Evolutionary conservation across 2,888 invertebrate genomes (phyloP).

Genomic region (Ennomos quercinarius): DNA sequence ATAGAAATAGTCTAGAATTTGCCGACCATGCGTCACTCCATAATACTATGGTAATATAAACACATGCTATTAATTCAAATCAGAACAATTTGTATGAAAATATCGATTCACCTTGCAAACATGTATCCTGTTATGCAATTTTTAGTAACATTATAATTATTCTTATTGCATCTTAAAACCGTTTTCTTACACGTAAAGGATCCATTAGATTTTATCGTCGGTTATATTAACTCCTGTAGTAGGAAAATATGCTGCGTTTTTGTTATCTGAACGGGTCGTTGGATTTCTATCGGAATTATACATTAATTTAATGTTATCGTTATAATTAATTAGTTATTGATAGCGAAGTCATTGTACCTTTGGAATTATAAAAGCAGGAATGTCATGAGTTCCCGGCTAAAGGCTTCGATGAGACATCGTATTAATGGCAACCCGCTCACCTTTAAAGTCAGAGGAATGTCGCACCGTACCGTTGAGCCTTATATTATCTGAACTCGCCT

Average conservation of each 20-base stretch:
- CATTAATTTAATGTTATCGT: conserved; percentile 10
- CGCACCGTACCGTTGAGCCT: conserved; percentile 39
- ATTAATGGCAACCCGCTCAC: conserved; percentile 49
- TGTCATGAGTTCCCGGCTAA: conserved; percentile 32
- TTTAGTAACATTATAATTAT: conserved; percentile 13
- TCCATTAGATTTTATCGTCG: conserved; percentile 17
- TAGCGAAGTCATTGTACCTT: conserved; percentile 7
- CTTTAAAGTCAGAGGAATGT: conserved; percentile 56
- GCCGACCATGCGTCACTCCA: conserved; percentile 11
- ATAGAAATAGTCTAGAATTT: conserved; percentile 7
- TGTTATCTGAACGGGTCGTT: conserved; percentile 8
- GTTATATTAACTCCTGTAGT: conserved; percentile 7
- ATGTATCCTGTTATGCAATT: conserved; percentile 37
- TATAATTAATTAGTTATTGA: conserved; percentile 10
- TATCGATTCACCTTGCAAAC: conserved; percentile 31
- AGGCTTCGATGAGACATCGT: conserved; percentile 48
- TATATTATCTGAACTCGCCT: conserved; percentile 44
- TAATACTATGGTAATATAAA: conserved; percentile 8
- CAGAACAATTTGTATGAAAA: conserved; percentile 28
- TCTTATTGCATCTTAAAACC: conserved; percentile 23
- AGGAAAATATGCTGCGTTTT: conserved; percentile 6
- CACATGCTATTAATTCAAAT: conserved; percentile 28
- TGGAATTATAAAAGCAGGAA: conserved; percentile 14
- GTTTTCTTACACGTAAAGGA: conserved; percentile 18
- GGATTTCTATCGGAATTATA: conserved; percentile 6